Evolutionary conservation across 2,888 invertebrate genomes (phyloP).

Genomic region (Lordiphosa andalusiaca): DNA sequence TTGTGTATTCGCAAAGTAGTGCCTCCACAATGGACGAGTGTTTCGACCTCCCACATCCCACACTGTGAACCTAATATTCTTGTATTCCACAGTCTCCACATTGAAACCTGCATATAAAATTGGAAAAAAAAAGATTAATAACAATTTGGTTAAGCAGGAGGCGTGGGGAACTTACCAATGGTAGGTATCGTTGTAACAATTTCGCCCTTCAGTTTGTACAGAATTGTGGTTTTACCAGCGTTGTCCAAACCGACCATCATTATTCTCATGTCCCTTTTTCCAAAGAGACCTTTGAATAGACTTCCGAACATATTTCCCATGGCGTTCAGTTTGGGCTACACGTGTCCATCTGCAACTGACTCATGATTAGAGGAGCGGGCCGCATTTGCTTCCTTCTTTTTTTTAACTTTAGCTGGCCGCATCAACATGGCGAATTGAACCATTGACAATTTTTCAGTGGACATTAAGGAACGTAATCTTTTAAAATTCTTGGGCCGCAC

Average conservation of each 20-base stretch:
- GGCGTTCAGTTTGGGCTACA: slow-evolving; percentile 36
- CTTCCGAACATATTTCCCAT: slow-evolving; percentile 99
- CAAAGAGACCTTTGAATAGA: slow-evolving; percentile 99
- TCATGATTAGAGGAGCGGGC: too few relatives aligned
- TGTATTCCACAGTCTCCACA: slow-evolving; percentile 99
- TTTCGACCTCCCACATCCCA: slow-evolving; percentile 99
- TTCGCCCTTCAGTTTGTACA: slow-evolving; percentile 99
- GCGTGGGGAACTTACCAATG: slow-evolving; percentile 84
- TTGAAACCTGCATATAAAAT: slow-evolving; percentile 89
- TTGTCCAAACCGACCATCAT: slow-evolving; percentile 99
- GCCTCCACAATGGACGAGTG: slow-evolving; percentile 98
- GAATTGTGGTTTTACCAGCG: slow-evolving; percentile 99
- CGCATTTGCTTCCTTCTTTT: too few relatives aligned
- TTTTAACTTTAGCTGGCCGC: too few relatives aligned
- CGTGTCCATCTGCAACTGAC: too few relatives aligned
- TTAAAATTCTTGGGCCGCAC: too few relatives aligned
- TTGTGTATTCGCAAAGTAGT: slow-evolving; percentile 99
- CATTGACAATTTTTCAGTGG: too few relatives aligned
- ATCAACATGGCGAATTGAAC: too few relatives aligned
- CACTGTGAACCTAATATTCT: slow-evolving; percentile 99
- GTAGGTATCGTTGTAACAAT: slow-evolving; percentile 99
- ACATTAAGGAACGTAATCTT: too few relatives aligned
- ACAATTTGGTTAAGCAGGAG: neutral
- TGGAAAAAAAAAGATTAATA: neutral
- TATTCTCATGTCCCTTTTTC: slow-evolving; percentile 99